A percentile compares a stretch with the other conserved stretches of the same genome.
Evolutionary conservation across 2,888 invertebrate species (phyloP).

Genomic region (Zaprionus obscuricornis): DNA sequence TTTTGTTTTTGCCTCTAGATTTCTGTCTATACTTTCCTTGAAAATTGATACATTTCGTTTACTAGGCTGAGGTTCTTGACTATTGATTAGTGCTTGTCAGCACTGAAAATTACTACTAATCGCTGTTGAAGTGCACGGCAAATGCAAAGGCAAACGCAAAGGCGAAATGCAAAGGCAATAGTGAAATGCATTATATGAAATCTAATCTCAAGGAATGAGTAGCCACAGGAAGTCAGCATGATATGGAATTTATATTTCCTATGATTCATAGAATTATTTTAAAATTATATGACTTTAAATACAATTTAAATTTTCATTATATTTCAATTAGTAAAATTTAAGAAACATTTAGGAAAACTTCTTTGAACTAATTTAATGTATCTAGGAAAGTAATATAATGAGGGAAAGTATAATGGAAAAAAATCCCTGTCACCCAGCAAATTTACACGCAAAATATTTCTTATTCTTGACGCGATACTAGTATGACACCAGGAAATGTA

Average conservation of each 20-base stretch:
- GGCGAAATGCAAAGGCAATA: not conserved
- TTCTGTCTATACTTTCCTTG: constrained; percentile 28
- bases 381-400: too few relatives aligned
- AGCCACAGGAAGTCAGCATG: constrained; percentile 42
- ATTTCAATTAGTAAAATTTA: too few relatives aligned
- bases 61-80: constrained; percentile 7
- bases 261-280: constrained; percentile 43
- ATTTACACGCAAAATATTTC: too few relatives aligned
- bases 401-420: too few relatives aligned
- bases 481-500: too few relatives aligned
- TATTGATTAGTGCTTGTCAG: constrained; percentile 72
- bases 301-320: too few relatives aligned
- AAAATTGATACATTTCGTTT: constrained; percentile 56
- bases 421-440: too few relatives aligned
- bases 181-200: constrained; percentile 22
- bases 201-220: constrained; percentile 20
- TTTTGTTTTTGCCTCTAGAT: constrained; percentile 57
- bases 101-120: constrained; percentile 57
- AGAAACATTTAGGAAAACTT: too few relatives aligned
- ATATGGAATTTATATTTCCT: constrained; percentile 13
- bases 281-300: too few relatives aligned
- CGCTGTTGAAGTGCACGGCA: constrained; percentile 17
- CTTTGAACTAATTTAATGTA: too few relatives aligned
- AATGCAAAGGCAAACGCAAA: not conserved
- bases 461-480: too few relatives aligned